phyloP scores from a whole-genome alignment of 2,113 vertebrate genomes.

The Alethe castanea region DNA sequence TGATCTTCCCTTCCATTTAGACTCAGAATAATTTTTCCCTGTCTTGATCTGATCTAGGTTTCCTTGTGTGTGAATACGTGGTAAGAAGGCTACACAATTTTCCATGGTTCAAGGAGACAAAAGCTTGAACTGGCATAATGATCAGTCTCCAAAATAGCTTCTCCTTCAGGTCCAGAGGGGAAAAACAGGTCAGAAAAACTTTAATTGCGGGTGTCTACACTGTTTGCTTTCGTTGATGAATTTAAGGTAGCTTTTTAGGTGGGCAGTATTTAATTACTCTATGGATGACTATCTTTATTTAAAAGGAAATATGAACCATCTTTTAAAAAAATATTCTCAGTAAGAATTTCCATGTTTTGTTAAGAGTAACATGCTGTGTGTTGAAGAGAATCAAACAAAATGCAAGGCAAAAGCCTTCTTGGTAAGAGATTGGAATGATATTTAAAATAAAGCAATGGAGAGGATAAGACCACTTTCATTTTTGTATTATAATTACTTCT shows the following conservation, averaged over 20 bases:
- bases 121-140: not conserved
- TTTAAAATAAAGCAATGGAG: not conserved
- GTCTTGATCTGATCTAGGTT: not conserved
- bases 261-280: not conserved
- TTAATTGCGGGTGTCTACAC: not conserved
- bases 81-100: not conserved
- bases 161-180: not conserved
- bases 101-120: not conserved
- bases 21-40: not conserved
- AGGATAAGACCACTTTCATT: not conserved
- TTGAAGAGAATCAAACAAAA: not conserved
- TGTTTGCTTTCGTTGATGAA: not conserved
- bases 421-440: not conserved
- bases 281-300: not conserved
- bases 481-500: not conserved
- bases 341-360: not conserved
- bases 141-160: not conserved
- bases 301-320: not conserved
- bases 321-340: not conserved
- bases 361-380: not conserved
- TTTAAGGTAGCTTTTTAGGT: not conserved
- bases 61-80: not conserved
- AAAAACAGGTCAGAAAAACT: not conserved
- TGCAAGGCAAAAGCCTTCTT: not conserved
- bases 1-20: not conserved